A percentile compares a stretch with the other conserved stretches of the same genome.
phyloP scores from a whole-genome alignment of 2,888 invertebrate species.

The Fragum whitleyi region DNA sequence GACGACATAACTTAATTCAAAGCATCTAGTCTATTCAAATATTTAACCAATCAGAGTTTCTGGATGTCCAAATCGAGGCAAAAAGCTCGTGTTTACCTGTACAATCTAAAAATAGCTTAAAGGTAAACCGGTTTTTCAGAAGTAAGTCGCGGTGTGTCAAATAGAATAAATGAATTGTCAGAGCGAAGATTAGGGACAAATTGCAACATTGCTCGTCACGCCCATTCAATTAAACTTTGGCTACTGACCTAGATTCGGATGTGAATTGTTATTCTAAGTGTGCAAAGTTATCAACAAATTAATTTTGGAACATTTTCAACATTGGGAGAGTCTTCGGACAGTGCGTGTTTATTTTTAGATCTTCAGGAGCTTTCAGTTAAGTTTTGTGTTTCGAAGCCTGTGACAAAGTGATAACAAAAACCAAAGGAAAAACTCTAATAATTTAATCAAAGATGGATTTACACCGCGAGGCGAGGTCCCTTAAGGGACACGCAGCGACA shows the following conservation, averaged over 20 bases:
- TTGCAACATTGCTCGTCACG: neutral
- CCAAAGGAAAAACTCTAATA: no score
- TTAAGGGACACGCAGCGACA: conserved; percentile 97
- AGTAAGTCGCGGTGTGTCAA: conserved; percentile 33
- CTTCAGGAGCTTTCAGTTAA: neutral
- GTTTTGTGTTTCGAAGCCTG: no score
- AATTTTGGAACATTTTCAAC: conserved; percentile 16
- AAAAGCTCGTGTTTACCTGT: conserved; percentile 20
- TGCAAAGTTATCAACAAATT: neutral
- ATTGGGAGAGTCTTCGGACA: conserved; percentile 7
- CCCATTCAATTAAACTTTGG: conserved; percentile 15
- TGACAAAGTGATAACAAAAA: no score
- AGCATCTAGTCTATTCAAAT: no score
- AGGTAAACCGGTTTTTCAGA: conserved; percentile 64
- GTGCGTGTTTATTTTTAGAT: neutral
- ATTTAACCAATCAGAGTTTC: no score
- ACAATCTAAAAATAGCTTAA: conserved; percentile 44
- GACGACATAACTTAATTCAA: no score
- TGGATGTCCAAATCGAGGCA: conserved; percentile 3
- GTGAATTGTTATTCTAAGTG: neutral
- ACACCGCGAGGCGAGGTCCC: conserved; percentile 89
- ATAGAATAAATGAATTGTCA: conserved; percentile 19
- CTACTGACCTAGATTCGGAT: conserved; percentile 17
- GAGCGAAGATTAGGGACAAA: conserved; percentile 6
- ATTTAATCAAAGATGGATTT: conserved; percentile 31